Conservation (phyloP, 53 echinoderm and acorn worm genomes). For the Henricia sp. region DNA sequence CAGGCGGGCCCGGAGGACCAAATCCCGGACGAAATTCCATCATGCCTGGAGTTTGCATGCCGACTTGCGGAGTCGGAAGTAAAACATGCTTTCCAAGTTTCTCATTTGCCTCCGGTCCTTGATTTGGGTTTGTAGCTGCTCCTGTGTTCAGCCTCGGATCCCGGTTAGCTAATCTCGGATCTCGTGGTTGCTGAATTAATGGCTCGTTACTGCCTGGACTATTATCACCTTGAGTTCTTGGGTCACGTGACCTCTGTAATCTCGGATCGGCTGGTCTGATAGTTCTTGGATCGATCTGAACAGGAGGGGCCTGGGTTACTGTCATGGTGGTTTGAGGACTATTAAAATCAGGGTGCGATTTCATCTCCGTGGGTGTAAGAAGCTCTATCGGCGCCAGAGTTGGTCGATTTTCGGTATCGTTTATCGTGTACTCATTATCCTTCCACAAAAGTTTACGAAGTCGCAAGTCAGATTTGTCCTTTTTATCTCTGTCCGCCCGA, state of each 20-base stretch:
- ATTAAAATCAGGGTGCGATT: conserved; percentile 69
- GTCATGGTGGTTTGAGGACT: background rate
- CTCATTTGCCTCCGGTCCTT: conserved; percentile 14
- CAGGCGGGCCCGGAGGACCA: conserved; percentile 57
- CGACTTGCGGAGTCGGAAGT: conserved; percentile 63
- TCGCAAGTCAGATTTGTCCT: conserved; percentile 77
- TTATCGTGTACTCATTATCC: conserved; percentile 83
- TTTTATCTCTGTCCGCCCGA: conserved; percentile 73
- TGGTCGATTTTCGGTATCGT: conserved; percentile 78
- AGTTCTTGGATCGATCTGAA: conserved; percentile 43
- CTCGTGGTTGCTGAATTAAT: background rate
- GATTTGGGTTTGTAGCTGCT: conserved; percentile 1
- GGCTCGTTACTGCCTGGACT: background rate
- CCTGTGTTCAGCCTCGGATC: conserved; percentile 49
- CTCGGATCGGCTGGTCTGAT: conserved; percentile 74
- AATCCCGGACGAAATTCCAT: conserved; percentile 64
- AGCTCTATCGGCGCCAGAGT: conserved; percentile 91
- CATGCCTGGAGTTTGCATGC: conserved; percentile 58
- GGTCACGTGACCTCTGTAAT: conserved; percentile 67
- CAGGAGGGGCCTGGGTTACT: background rate
- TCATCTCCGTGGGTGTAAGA: conserved; percentile 88
- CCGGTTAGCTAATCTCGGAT: conserved; percentile 53
- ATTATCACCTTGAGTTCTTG: conserved; percentile 55
- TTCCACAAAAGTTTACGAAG: conserved; percentile 86
- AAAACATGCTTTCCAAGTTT: conserved; percentile 40